Percentiles rank a stretch among this genome's conserved stretches.
Conservation (phyloP, 2,113 vertebrate genomes). For the Cranoglanis bouderius region DNA sequence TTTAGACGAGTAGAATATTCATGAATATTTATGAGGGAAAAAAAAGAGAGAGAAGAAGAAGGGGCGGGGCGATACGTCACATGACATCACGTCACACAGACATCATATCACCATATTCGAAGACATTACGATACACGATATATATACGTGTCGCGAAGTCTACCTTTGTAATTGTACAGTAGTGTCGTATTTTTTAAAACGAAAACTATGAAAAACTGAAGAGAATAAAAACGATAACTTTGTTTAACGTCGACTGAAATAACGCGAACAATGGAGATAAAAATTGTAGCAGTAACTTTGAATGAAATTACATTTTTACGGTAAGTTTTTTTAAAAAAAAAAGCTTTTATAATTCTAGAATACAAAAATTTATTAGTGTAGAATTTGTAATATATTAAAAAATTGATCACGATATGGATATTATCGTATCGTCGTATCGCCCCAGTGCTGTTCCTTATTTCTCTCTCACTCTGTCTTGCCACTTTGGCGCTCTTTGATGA, state of each 20-base stretch:
- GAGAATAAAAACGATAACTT: not conserved
- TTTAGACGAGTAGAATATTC: not conserved
- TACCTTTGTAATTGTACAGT: not conserved
- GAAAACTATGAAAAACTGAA: not conserved
- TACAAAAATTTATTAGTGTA: not conserved
- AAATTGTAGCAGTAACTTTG: not conserved
- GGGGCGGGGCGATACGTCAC: not conserved
- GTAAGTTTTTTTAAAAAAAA: not conserved
- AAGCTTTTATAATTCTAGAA: not conserved
- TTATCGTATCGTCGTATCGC: not conserved
- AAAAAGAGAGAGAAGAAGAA: not conserved
- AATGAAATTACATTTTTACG: not conserved
- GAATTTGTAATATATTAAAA: not conserved
- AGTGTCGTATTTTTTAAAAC: not conserved
- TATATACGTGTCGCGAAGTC: not conserved
- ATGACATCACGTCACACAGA: not conserved
- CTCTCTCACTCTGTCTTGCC: not conserved
- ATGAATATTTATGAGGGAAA: not conserved
- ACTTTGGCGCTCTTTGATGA: not conserved
- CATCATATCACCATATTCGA: not conserved
- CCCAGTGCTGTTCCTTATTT: not conserved
- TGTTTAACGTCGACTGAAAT: not conserved
- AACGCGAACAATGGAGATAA: not conserved
- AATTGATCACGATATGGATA: no score
- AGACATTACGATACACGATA: not conserved